Evolutionary conservation across 2,113 vertebrate genomes (phyloP), one percentile per base, ranked within the genome.

Genomic region (Malurus melanocephalus): DNA sequence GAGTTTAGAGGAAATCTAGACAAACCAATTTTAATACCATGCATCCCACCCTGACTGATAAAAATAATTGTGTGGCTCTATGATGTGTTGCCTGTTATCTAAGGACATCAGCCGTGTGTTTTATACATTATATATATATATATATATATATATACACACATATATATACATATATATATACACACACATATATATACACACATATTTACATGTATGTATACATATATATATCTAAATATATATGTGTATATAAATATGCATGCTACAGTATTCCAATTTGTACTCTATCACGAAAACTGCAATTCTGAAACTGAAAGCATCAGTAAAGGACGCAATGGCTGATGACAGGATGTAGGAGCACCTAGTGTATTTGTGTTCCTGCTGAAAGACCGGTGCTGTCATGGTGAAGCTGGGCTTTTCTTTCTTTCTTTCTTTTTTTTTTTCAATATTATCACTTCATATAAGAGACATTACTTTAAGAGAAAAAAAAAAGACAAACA

Each of bases 321-420:
- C 4, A 3, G 22, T 71, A 78, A 78, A 71, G 16, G 12, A 67
- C 67, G 49, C 27, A 48, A 8, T 76, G 38, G 6, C 6, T 53
- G 38, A 55, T 61, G 9, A 42, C 6, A 45, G 28, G 9, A 12
- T 53, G 13, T 23, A 12, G n/a, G 22, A 53, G 2, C 0, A 0
- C 38, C 17, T 43, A 64, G 8, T 24, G 1, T 64, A 8, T 28
- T 62, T 3, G 0, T 48, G 3, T 28, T 84, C 45, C 16, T 78
- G 30, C 49, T 68, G 40, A 48, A 84, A 60, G 13, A 53, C 10
- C 4, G 23, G 5, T 23, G 4, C 28, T 85, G 33, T 75, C 19
- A 42, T 52, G 5, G 18, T 48, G 30, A 80, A 87, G 10, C 5
- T 81, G 46, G 7, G 5, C 1, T 32, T 21, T 23, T 12, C 40